A percentile compares a stretch with the other conserved stretches of the same genome.
phyloP scores from a whole-genome alignment of 2,888 invertebrate species.

The Zonitis immaculata region DNA sequence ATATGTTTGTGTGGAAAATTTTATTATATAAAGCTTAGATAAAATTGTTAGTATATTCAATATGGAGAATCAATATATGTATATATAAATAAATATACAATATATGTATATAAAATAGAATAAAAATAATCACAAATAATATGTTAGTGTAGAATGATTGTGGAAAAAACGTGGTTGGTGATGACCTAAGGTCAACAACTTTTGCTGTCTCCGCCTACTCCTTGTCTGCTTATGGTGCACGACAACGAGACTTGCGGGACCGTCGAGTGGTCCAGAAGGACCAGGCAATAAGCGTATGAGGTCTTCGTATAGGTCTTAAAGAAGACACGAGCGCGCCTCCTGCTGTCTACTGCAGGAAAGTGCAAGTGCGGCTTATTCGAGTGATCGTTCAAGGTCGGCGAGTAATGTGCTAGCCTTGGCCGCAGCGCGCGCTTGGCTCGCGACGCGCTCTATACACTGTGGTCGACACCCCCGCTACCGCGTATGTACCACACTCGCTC shows the following conservation, averaged over 20 bases:
- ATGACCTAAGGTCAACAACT: slow-evolving; percentile 51
- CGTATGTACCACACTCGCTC: slow-evolving; percentile 20
- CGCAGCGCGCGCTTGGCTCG: slow-evolving; percentile 44
- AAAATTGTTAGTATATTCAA: too few species aligned
- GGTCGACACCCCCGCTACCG: slow-evolving; percentile 26
- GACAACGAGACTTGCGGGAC: slow-evolving; percentile 30
- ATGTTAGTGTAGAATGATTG: slow-evolving; percentile 30
- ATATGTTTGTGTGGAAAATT: too few species aligned
- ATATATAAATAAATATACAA: too few species aligned
- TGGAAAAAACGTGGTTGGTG: slow-evolving; percentile 44
- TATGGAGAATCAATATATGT: too few species aligned
- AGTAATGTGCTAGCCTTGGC: slow-evolving; percentile 40
- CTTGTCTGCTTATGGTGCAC: slow-evolving; percentile 43
- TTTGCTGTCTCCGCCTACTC: slow-evolving; percentile 49
- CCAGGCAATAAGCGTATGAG: slow-evolving; percentile 9
- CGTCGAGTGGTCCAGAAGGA: slow-evolving; percentile 27
- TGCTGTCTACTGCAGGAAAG: slow-evolving; percentile 33
- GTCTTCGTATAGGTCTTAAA: slow-evolving; percentile 15
- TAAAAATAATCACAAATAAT: slow-evolving; percentile 17
- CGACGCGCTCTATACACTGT: slow-evolving; percentile 38
- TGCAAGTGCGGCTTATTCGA: slow-evolving; percentile 42
- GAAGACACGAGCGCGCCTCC: slow-evolving; percentile 18
- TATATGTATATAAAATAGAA: background rate
- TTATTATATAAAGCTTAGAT: too few species aligned
- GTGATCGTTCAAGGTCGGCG: slow-evolving; percentile 47